A percentile compares a stretch with the other conserved stretches of the same genome.
Conservation (phyloP, 2,797 vertebrate species). For the Sarcoramphus papa region DNA sequence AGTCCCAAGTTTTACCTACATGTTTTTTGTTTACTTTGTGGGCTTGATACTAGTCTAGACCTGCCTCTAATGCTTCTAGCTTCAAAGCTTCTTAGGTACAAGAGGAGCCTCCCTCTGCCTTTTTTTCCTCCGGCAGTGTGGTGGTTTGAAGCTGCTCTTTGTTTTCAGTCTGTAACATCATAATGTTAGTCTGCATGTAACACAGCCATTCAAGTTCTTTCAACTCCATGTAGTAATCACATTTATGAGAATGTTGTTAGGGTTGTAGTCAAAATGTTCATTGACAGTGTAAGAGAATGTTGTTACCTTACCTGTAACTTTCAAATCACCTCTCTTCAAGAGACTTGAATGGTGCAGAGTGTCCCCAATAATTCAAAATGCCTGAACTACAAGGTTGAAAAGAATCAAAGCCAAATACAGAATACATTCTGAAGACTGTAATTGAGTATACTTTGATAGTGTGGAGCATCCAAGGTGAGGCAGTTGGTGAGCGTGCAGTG, state of each 20-base stretch:
- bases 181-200: slow-evolving; percentile 9
- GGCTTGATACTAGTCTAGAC: slow-evolving; percentile 25
- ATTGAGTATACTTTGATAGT: neutral
- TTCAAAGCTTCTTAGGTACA: slow-evolving; percentile 31
- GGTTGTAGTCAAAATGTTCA: neutral
- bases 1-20: neutral
- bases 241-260: slow-evolving; percentile 6
- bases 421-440: neutral
- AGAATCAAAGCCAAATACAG: neutral
- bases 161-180: slow-evolving; percentile 29
- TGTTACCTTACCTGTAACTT: neutral
- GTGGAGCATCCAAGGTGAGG: neutral
- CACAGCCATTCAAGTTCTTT: neutral
- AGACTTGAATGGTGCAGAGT: neutral
- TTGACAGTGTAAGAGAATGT: neutral
- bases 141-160: slow-evolving; percentile 46
- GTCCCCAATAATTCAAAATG: neutral
- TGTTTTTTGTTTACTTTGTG: slow-evolving; percentile 38
- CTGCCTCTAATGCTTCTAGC: slow-evolving; percentile 9
- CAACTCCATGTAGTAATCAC: neutral
- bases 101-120: slow-evolving; percentile 30
- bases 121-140: neutral
- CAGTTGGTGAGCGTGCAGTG: neutral
- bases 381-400: neutral
- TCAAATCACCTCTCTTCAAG: neutral